Evolutionary conservation across 1,140 invertebrate species (phyloP), one percentile per base, ranked within the genome.

Genomic region (Drosophila sp.): DNA sequence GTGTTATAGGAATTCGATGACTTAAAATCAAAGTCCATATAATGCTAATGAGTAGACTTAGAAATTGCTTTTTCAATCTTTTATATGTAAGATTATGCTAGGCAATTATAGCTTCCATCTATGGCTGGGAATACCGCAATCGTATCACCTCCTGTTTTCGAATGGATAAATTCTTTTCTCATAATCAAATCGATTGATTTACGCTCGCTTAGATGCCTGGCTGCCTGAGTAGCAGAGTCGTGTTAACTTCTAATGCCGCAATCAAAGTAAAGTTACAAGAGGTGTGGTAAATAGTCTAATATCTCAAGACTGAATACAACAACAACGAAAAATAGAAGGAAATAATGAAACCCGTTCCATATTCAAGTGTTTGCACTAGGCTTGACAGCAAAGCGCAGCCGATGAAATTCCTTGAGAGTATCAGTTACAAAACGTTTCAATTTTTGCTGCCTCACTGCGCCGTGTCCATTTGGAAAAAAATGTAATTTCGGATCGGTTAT

Each of bases 361-460:
- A 59, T 72, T 72, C 70, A 67, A 66, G 63, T 67, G 70, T 72
- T 72, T 72, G 69, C 69, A 72, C 69, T 72, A 66, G 27, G 36
- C 69, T 72, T 54, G 71, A 69, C 71, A 73, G 71, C 40, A 73
- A 73, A 73, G 53, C 71, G 64, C 65, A 73, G 65, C 64, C 71
- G 65, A 66, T 65, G 74, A 40, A 67, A 69, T 72, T 77, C 79
- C 80, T 72, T 62, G 36, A 56, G 69, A 76, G 80, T 83, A 83
- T 86, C 82, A 56, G 70, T 86, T 86, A 86, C 81, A 86, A 86
- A 86, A 86, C 78, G 81, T 76, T 86, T 87, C 66, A 78, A 87
- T 84, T 78, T 64, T 66, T 66, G 78, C 82, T 86, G 81, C 74
- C 81, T 86, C 81, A 86, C 74, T 69, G 76, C 57, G 34, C 46